phyloP scores from a whole-genome alignment of 2,888 invertebrate species.

The Macroteleia sp. region DNA sequence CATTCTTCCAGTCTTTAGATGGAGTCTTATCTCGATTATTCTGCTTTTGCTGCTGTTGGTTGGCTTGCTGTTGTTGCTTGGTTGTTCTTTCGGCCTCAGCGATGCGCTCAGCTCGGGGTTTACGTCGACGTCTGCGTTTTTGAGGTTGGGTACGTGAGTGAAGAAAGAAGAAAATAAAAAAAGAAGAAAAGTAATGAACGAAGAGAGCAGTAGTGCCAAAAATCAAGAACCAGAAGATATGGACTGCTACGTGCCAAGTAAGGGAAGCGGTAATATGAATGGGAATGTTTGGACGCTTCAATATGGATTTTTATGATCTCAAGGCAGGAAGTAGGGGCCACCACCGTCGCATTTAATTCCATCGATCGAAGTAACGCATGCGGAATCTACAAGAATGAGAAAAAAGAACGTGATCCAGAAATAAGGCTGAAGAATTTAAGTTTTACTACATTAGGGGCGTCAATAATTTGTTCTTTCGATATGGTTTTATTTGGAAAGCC shows the following conservation, averaged over 20 bases:
- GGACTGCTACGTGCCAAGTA: conserved; percentile 70
- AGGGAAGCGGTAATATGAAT: conserved; percentile 36
- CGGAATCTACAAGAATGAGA: conserved; percentile 84
- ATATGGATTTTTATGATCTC: conserved; percentile 54
- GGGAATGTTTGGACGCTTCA: conserved; percentile 20
- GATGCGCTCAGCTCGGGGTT: conserved; percentile 77
- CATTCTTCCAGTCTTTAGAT: conserved; percentile 80
- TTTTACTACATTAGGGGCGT: conserved; percentile 32
- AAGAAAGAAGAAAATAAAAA: conserved; percentile 75
- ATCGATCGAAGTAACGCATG: conserved; percentile 84
- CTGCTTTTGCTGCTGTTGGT: conserved; percentile 78
- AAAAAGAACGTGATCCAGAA: conserved; percentile 75
- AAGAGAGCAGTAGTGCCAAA: conserved; percentile 65
- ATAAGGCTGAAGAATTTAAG: conserved; percentile 39
- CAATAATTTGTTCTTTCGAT: conserved; percentile 6
- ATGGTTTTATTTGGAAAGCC: too few relatives aligned
- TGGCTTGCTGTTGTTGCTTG: conserved; percentile 72
- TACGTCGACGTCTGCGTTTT: conserved; percentile 81
- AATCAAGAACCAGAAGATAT: conserved; percentile 69
- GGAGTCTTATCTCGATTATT: conserved; percentile 75
- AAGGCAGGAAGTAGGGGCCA: conserved; percentile 71
- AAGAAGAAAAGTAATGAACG: conserved; percentile 63
- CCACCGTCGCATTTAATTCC: conserved; percentile 83
- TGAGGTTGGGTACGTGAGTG: conserved; percentile 76
- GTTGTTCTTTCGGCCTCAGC: conserved; percentile 75